Base-by-base conservation (phyloP, 2,888 invertebrate genomes). In the Euproctis similis region DNA sequence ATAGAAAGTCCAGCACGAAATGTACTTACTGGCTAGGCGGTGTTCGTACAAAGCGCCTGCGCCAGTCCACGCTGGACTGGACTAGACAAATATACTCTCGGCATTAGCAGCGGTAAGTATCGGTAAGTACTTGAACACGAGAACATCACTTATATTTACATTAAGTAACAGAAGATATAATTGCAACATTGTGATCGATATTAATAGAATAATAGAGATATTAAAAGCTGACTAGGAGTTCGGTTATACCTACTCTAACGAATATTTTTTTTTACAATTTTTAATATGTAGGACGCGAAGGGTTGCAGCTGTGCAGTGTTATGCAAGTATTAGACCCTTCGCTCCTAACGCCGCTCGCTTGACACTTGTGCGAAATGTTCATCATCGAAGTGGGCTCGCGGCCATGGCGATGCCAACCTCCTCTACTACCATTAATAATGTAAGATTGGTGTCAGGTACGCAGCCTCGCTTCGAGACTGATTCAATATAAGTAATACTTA, bases 171-270 rank as follows among this genome's bases (percentile, higher is more conserved):
- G 67, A 70, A 64, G 42, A 56, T 64, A 71, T 59, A 64, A 68
- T 63, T 69, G 70, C 60, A 59, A 70, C 63, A 62, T 67, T 64
- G 72, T 57, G 62, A 70, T 64, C 68, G 67, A 69, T 69, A 61
- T 57, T n/a, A n/a, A 65, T 62, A 65, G 72, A 72, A 68, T 65
- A 71, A 63, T 69, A 77, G 76, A 82, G 74, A 80, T 70, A 70
- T 73, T 65, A 74, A 78, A 85, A 85, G 82, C 85, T 61, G 76
- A 81, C 82, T 82, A 84, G 74, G 80, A 78, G 68, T 76, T 71
- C 60, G 64, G 66, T 77, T 69, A 76, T 68, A 64, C 65, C 75
- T 78, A 78, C 68, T 59, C 73, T 80, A 77, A 72, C 66, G 64
- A 59, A n/a, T n/a, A n/a, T 56, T 68, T 69, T 73, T 66, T 59